A percentile compares a stretch with the other conserved stretches of the same genome.
These are phyloP conservation scores for Unio delphinus DNA, from an alignment of 2,888 invertebrate species.

Conservation along the genomic window DNA sequence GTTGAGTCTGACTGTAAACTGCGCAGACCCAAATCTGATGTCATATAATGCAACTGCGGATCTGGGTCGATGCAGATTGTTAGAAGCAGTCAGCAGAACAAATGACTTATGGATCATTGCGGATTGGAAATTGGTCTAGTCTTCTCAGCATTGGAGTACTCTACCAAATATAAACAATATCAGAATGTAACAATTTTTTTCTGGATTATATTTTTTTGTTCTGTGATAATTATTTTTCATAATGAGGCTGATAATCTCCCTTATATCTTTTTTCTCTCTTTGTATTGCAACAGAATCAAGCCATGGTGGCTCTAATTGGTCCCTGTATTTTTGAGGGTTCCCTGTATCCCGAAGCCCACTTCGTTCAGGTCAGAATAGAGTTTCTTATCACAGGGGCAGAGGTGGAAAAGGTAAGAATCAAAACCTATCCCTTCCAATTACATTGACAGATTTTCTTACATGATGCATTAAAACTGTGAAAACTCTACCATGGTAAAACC, in stretches of 20 bases:
- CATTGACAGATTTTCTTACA: too few relatives aligned
- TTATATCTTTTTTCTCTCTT: background rate
- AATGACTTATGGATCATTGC: background rate
- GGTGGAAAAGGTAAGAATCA: constrained; percentile 45
- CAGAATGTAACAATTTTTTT: too few relatives aligned
- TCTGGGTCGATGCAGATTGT: too few relatives aligned
- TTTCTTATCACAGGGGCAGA: constrained; percentile 60
- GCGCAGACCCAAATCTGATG: too few relatives aligned
- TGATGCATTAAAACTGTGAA: too few relatives aligned
- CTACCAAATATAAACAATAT: background rate
- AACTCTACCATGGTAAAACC: too few relatives aligned
- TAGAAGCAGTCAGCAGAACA: too few relatives aligned
- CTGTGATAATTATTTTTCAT: too few relatives aligned
- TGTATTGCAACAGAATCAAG: constrained; percentile 56
- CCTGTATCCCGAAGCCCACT: constrained; percentile 54
- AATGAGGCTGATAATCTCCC: too few relatives aligned
- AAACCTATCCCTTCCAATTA: background rate
- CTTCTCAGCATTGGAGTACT: background rate
- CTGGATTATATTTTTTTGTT: too few relatives aligned
- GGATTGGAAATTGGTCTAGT: background rate
- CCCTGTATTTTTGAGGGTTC: constrained; percentile 61
- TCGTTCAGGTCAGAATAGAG: constrained; percentile 58
- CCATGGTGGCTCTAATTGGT: constrained; percentile 63
- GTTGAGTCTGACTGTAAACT: too few relatives aligned
- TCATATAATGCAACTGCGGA: too few relatives aligned